Evolutionary conservation across 2,797 vertebrate species (phyloP).

Genomic region (Yasuhikotakia modesta): DNA sequence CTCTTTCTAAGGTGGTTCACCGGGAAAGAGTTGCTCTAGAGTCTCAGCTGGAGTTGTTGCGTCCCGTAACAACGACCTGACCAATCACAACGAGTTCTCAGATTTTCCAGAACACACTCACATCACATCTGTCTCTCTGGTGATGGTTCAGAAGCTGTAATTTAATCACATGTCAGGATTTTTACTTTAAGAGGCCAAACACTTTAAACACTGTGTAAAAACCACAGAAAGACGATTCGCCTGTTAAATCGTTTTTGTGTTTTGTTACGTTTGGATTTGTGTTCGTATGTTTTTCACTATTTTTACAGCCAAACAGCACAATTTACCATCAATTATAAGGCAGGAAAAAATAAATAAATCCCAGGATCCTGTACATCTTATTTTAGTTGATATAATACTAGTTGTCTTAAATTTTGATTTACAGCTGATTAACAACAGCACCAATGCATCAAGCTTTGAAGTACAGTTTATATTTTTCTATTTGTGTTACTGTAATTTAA

Average conservation of each 20-base stretch:
- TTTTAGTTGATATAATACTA: not conserved
- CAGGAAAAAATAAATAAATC: not conserved
- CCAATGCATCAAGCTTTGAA: not conserved
- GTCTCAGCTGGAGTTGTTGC: conserved; percentile 89
- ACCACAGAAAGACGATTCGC: conserved; percentile 7
- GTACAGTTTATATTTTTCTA: not conserved
- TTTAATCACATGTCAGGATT: not conserved
- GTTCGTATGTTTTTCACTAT: not conserved
- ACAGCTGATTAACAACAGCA: not conserved
- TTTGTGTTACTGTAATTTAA: not conserved
- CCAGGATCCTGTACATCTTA: not conserved
- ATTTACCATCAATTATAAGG: not conserved
- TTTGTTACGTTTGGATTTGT: not conserved
- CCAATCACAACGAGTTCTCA: conserved; percentile 3
- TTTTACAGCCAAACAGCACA: not conserved
- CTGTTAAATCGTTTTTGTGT: not conserved
- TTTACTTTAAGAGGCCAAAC: conserved; percentile 22
- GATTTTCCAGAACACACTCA: not conserved
- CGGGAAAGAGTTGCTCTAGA: conserved; percentile 91
- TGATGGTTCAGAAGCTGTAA: not conserved
- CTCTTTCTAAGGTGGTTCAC: conserved; percentile 84
- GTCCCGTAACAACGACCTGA: conserved; percentile 81
- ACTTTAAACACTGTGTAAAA: conserved; percentile 17
- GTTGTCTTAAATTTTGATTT: not conserved
- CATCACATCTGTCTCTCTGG: not conserved